Conservation (phyloP, 92 coral and sea anemone species). For the Ricordea florida region DNA sequence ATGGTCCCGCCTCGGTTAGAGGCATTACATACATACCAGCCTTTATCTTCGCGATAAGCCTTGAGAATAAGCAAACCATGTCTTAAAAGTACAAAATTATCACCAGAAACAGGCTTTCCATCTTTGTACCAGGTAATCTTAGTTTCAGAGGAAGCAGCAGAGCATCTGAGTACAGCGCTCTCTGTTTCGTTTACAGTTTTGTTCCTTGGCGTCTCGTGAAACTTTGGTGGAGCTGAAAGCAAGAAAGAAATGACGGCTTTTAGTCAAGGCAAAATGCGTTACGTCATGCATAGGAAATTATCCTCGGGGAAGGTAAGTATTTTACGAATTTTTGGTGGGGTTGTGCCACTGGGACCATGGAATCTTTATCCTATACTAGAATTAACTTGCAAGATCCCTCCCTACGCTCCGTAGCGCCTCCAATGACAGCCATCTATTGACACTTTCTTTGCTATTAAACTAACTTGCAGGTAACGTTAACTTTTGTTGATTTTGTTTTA, state of each 20-base stretch:
- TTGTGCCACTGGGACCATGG: no score
- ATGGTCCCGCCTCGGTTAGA: constrained; percentile 69
- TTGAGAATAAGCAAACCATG: constrained; percentile 40
- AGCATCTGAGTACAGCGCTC: constrained; percentile 45
- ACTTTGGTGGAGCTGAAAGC: constrained; percentile 73
- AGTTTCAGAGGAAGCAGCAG: constrained; percentile 43
- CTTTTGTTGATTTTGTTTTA: no score
- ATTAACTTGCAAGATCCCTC: no score
- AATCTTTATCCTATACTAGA: no score
- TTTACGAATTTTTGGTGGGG: no score
- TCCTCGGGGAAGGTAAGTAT: no score
- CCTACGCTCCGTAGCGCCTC: no score
- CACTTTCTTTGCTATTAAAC: no score
- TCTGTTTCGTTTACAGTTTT: constrained; percentile 63
- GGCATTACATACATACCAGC: constrained; percentile 81
- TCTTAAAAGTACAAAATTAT: not conserved
- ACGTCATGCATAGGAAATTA: no score
- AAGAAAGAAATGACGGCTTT: not conserved
- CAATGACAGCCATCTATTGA: no score
- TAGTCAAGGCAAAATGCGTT: no score
- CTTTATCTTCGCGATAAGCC: constrained; percentile 57
- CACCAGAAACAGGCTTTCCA: constrained; percentile 29
- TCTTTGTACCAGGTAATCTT: constrained; percentile 82
- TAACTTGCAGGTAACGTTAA: no score
- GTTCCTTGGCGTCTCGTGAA: constrained; percentile 66